Evolutionary conservation across 2,113 vertebrate genomes (phyloP), one percentile per base, ranked within the genome.

Genomic region (Ondatra zibethicus): DNA sequence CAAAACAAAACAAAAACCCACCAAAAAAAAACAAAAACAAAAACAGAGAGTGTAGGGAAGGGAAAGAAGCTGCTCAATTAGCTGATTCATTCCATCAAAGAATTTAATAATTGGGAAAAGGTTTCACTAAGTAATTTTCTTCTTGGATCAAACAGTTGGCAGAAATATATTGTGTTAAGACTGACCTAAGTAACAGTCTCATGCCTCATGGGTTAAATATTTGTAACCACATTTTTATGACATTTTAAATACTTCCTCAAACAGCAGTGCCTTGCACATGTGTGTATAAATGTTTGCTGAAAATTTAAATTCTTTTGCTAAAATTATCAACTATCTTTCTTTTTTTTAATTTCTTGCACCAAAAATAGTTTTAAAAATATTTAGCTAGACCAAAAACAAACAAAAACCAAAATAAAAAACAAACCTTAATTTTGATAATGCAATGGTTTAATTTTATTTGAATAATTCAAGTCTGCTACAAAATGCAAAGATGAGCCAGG

Each of bases 351-450:
- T 88, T 91, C 93, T 12, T 70, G 13, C 45, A 76, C 88, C 72
- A 94, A 94, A 94, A 92, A 87, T 82, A 92, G 88, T 85, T 96
- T 9, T 1, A 52, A 91, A 96, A 96, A 93, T 95, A 89, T 77
- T 95, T 87, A 93, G 66, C 94, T 93, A 73, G 45, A 81, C 55
- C 11, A 66, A 92, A 82, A 58, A 6, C 33, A 73, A 73, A 70
- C 33, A n/a, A 80, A n/a, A 81, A 19, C 12, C 50, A 52, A 52
- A 52, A 52, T 13, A 52, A 55, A 16, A 58, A 47, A 47, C 45
- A 47, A 58, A 58, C 17, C 33, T 23, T 88, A 88, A 95, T 92
- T 94, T 94, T 94, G 63, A 77, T 91, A 81, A 92, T 84, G 68
- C 25, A 94, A 90, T 17, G 81, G 29, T 63, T 95, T 78, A 73